Evolutionary conservation across 1,140 invertebrate species (phyloP).

Genomic region (Panagrolaimus sp.): DNA sequence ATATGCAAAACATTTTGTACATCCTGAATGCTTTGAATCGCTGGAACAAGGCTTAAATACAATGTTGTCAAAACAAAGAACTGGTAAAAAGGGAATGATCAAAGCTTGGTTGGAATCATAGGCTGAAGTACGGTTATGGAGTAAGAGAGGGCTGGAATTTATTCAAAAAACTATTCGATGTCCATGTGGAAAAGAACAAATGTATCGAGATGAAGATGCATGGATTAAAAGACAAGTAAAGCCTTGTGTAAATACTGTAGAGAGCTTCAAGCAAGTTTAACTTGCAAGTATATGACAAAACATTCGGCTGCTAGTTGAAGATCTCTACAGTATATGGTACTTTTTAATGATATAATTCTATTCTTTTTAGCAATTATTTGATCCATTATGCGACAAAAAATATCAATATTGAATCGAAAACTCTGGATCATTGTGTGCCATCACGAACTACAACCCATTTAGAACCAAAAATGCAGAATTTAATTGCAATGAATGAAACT

Average conservation of each 20-base stretch:
- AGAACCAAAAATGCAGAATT: no score
- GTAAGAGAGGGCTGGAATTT: not conserved
- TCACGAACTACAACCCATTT: no score
- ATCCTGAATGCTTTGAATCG: not conserved
- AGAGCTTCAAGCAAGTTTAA: no score
- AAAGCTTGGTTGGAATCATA: not conserved
- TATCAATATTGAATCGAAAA: no score
- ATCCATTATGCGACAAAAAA: not conserved
- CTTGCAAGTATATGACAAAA: no score
- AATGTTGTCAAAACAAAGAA: not conserved
- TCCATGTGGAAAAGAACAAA: not conserved
- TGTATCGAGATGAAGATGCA: conserved; percentile 5
- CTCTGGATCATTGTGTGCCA: no score
- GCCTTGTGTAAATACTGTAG: no score
- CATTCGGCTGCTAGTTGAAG: no score
- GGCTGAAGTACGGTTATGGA: not conserved
- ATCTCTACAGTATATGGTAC: no score
- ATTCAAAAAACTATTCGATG: not conserved
- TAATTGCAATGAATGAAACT: no score
- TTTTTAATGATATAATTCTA: not conserved
- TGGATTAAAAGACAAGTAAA: not conserved
- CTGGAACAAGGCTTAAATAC: not conserved
- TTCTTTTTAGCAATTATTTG: not conserved
- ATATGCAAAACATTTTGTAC: not conserved
- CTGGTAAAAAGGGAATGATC: not conserved